phyloP scores from a whole-genome alignment of 2,113 vertebrate species.

The Proteles cristata region DNA sequence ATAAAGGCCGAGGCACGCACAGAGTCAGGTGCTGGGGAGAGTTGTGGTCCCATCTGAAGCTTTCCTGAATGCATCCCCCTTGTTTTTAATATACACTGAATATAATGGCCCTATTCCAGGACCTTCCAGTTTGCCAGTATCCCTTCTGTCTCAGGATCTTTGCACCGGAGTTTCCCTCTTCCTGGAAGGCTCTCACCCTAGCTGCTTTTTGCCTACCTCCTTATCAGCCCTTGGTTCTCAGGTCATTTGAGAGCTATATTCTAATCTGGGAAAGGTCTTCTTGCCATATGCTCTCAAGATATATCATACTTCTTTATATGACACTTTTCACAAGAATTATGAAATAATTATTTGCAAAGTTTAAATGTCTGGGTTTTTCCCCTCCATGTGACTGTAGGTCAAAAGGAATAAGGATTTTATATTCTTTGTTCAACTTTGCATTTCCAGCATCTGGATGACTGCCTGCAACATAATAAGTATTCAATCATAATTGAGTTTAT shows the following conservation, averaged over 20 bases:
- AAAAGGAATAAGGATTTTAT: neutral
- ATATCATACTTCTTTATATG: neutral
- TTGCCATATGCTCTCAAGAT: neutral
- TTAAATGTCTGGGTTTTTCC: neutral
- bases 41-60: neutral
- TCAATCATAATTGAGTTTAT: neutral
- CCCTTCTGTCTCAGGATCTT: neutral
- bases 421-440: neutral
- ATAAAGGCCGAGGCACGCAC: neutral
- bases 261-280: neutral
- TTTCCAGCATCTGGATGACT: neutral
- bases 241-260: neutral
- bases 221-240: neutral
- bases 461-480: neutral
- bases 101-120: neutral
- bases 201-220: neutral
- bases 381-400: neutral
- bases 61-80: neutral
- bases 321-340: neutral
- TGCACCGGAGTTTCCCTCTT: neutral
- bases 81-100: neutral
- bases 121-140: neutral
- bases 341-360: neutral
- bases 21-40: neutral
- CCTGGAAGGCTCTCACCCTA: neutral